phyloP scores from a whole-genome alignment of 2,113 vertebrate species.

The Pteropus alecto region DNA sequence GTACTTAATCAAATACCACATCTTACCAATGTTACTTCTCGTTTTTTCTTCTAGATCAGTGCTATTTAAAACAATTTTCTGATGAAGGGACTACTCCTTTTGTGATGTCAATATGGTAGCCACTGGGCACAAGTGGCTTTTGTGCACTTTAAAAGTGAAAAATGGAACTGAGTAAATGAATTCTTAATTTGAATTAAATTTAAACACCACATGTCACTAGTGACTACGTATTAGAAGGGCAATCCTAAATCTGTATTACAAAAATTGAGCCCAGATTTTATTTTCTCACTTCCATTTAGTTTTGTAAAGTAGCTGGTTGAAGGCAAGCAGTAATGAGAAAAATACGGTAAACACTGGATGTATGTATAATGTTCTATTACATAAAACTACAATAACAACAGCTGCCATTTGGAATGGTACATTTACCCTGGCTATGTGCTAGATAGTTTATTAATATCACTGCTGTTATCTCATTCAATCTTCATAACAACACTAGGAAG shows the following conservation, averaged over 20 bases:
- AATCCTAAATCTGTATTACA: neutral
- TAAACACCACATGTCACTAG: neutral
- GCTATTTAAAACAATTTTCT: neutral
- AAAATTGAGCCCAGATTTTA: conserved; percentile 3
- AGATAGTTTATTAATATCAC: neutral
- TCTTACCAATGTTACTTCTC: neutral
- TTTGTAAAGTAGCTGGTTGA: neutral
- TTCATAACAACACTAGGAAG: neutral
- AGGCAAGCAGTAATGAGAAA: neutral
- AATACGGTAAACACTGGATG: neutral
- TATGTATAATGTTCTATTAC: neutral
- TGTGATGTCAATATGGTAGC: neutral
- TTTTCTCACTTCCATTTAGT: neutral
- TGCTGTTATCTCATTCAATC: neutral
- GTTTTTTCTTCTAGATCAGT: neutral
- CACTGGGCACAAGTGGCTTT: neutral
- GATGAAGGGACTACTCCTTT: neutral
- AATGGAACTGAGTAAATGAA: neutral
- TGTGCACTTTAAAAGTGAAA: neutral
- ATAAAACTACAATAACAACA: neutral
- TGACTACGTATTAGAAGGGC: neutral
- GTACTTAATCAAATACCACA: neutral
- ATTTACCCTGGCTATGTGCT: neutral
- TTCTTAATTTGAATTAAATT: conserved; percentile 1
- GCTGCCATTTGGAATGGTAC: neutral